Conservation (phyloP, 23 tunicate species). For the Botrylloides violaceus region DNA sequence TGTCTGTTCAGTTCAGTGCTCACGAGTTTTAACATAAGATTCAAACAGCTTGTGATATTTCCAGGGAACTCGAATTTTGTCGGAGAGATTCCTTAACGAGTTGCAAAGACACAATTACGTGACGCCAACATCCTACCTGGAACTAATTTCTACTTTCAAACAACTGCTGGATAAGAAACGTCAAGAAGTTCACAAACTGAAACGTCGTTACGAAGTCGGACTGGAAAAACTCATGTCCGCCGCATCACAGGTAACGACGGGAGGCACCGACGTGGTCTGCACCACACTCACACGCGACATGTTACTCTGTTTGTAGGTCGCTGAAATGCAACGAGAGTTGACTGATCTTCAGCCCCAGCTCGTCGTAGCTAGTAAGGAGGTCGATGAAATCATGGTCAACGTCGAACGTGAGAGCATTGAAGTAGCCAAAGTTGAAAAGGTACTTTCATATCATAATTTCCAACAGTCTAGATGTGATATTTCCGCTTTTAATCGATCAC, state of each 20-base stretch:
- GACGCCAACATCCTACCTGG: constrained; percentile 97
- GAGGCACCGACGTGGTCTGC: background rate
- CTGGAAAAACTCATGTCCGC: constrained; percentile 89
- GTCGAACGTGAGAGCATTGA: constrained; percentile 95
- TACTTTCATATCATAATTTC: background rate
- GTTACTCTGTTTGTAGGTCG: constrained; percentile 77
- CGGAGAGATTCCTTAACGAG: constrained; percentile 45
- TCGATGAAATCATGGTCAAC: constrained; percentile 94
- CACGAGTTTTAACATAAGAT: no score
- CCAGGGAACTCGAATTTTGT: constrained; percentile 31
- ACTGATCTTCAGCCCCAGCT: constrained; percentile 92
- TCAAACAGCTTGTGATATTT: background rate
- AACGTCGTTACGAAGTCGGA: constrained; percentile 87
- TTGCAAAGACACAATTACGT: constrained; percentile 95
- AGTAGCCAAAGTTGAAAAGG: constrained; percentile 99
- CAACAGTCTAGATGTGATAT: no score
- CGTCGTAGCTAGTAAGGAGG: constrained; percentile 87
- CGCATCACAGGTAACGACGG: constrained; percentile 69
- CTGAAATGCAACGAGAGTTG: constrained; percentile 94
- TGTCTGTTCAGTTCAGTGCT: no score
- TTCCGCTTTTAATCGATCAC: no score
- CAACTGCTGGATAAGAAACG: constrained; percentile 67
- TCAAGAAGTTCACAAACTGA: constrained; percentile 77
- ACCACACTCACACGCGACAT: no score
- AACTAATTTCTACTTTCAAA: constrained; percentile 88